Evolutionary conservation across 2,113 vertebrate species (phyloP), one percentile per base, ranked within the genome.

Genomic region (Sylvietta virens): DNA sequence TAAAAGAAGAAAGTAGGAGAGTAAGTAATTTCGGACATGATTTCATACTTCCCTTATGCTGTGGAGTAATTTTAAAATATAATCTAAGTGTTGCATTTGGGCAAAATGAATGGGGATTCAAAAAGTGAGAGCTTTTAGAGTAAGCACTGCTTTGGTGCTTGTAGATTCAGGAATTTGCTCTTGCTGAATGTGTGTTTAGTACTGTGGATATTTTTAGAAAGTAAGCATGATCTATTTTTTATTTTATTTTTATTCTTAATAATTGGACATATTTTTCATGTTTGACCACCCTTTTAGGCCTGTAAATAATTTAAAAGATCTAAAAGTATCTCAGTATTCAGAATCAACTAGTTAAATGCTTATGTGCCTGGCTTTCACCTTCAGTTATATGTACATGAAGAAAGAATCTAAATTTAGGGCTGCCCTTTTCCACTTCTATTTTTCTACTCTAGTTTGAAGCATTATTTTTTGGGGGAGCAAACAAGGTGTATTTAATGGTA

Each of bases 291-390:
- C 87, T 96, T 95, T 97, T 96, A 95, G 77, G 39, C 86, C 58
- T 78, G 56, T 97, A 93, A 97, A 96, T 97, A 97, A 96, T 97
- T 97, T 66, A 97, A 73, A 88, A 94, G 95, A 71, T 90, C 93
- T 96, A 92, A 96, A 92, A 93, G 87, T 94, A 93, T 90, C 62
- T 90, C 85, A 56, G 39, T 74, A 65, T 83, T 91, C 85, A 73
- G 67, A 92, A 90, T 81, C 76, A 97, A 74, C 84, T 87, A 86
- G 95, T 94, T 95, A 94, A 90, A 95, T 62, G 64, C 45, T 70
- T 93, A 45, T 70, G 85, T 88, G 79, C 76, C 48, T 90, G 83
- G 26, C 82, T 83, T 96, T 96, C 79, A 90, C 90, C 88, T 93
- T 90, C 81, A 44, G 58, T 81, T 94, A 58, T 86, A 83, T 71